Percentiles rank a stretch among this genome's conserved stretches.
Conservation (phyloP, 2,888 invertebrate species). For the Callinectes sapidus region DNA sequence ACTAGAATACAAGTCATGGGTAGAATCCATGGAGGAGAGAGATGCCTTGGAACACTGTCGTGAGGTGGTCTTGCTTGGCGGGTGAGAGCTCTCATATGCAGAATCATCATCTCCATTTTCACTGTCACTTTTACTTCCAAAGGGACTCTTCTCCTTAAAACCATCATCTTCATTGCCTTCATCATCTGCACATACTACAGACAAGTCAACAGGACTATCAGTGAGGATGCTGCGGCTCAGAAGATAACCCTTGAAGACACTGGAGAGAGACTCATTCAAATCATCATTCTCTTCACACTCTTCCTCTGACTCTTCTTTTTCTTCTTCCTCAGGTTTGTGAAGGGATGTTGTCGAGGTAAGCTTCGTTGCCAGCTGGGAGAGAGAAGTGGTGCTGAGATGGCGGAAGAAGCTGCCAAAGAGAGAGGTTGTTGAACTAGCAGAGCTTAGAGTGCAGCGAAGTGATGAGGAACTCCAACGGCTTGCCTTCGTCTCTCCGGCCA, state of each 20-base stretch:
- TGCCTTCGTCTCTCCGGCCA: slow-evolving; percentile 32
- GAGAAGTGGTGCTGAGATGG: slow-evolving; percentile 69
- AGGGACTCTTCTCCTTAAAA: not conserved
- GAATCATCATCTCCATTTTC: slow-evolving; percentile 46
- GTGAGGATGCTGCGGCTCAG: slow-evolving; percentile 70
- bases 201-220: slow-evolving; percentile 65
- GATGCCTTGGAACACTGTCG: slow-evolving; percentile 48
- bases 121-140: not conserved
- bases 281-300: slow-evolving; percentile 28
- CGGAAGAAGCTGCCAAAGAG: slow-evolving; percentile 69
- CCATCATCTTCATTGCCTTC: slow-evolving; percentile 38
- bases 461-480: slow-evolving; percentile 56
- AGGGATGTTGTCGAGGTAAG: slow-evolving; percentile 55
- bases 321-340: not conserved
- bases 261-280: slow-evolving; percentile 66
- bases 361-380: slow-evolving; percentile 63
- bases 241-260: slow-evolving; percentile 71
- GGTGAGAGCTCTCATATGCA: slow-evolving; percentile 38
- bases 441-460: slow-evolving; percentile 60
- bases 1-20: slow-evolving; percentile 4
- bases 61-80: slow-evolving; percentile 40
- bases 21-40: slow-evolving; percentile 47
- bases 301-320: slow-evolving; percentile 30
- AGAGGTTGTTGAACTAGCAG: slow-evolving; percentile 54
- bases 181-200: slow-evolving; percentile 36